Conservation (phyloP, 2,113 vertebrate species). For the Haplochromis vanheusdeni region DNA sequence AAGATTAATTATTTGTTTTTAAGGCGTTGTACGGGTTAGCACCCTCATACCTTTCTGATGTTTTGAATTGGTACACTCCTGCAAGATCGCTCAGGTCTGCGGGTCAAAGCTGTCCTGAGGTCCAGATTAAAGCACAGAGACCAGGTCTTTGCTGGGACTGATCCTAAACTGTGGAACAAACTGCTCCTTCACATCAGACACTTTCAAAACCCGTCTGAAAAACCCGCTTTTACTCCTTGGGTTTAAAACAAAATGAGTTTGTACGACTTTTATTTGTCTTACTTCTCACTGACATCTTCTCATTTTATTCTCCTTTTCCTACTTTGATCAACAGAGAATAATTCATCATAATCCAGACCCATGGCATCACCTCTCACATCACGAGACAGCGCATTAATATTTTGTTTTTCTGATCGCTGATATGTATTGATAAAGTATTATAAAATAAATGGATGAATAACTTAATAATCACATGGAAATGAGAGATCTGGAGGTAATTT, state of each 20-base stretch:
- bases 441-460: neutral
- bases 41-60: neutral
- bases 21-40: fast-evolving
- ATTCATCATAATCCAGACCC: fast-evolving
- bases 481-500: fast-evolving
- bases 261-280: neutral
- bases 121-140: neutral
- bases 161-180: neutral
- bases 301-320: neutral
- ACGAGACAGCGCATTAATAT: neutral
- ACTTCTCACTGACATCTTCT: neutral
- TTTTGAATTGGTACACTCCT: neutral
- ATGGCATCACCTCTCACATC: fast-evolving
- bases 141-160: neutral
- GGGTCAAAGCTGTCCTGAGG: neutral
- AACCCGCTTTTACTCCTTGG: fast-evolving
- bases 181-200: neutral
- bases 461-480: neutral
- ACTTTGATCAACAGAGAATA: neutral
- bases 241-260: neutral
- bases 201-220: neutral
- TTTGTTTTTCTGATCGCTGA: neutral
- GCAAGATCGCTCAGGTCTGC: neutral
- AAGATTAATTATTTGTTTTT: neutral
- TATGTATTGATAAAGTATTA: neutral